Conservation (phyloP, 2,888 invertebrate species). For the Hypolimnas misippus region DNA sequence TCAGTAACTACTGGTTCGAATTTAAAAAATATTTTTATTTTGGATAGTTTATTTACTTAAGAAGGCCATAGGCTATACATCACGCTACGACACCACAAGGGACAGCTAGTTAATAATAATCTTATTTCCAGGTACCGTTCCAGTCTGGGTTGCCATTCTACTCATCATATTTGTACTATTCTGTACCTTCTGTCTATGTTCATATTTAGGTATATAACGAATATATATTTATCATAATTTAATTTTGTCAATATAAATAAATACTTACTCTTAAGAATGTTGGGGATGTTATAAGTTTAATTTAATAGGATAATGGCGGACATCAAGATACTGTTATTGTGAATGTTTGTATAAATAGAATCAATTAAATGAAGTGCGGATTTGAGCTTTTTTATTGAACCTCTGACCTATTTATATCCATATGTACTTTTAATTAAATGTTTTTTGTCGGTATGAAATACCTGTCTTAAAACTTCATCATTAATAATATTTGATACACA, state of each 20-base stretch:
- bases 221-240: slow-evolving; percentile 40
- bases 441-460: no score
- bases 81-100: no score
- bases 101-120: background rate
- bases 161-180: slow-evolving; percentile 90
- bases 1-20: no score
- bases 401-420: background rate
- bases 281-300: slow-evolving; percentile 54
- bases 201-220: slow-evolving; percentile 90
- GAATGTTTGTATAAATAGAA: slow-evolving; percentile 71
- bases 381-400: slow-evolving; percentile 48
- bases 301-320: slow-evolving; percentile 61
- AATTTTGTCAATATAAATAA: slow-evolving; percentile 43
- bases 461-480: no score
- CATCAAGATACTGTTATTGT: slow-evolving; percentile 59
- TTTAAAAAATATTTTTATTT: no score
- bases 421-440: no score
- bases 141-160: slow-evolving; percentile 91
- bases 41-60: no score
- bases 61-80: no score
- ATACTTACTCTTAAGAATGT: slow-evolving; percentile 53
- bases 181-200: slow-evolving; percentile 91
- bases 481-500: no score
- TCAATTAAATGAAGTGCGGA: slow-evolving; percentile 74
- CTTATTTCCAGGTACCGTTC: slow-evolving; percentile 88